phyloP scores from a whole-genome alignment of 1,140 invertebrate genomes.

The Drosophila nebulosa region DNA sequence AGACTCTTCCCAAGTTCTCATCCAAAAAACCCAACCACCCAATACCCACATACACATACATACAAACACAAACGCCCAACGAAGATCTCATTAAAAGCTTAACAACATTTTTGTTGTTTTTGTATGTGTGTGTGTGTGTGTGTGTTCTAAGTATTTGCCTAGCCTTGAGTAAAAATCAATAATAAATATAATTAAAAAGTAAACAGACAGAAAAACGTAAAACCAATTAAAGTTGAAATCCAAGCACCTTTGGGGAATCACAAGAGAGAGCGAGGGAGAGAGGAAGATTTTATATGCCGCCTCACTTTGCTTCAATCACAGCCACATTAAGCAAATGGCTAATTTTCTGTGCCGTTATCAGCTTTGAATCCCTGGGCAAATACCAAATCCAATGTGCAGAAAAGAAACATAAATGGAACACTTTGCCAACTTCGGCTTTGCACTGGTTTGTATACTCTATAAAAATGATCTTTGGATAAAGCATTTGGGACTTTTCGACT shows the following conservation, averaged over 20 bases:
- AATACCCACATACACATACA: neutral
- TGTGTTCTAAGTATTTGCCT: slow-evolving; percentile 14
- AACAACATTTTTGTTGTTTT: slow-evolving; percentile 13
- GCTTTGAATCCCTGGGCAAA: slow-evolving; percentile 33
- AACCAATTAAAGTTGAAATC: slow-evolving; percentile 1
- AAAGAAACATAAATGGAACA: slow-evolving; percentile 21
- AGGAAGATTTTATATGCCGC: neutral
- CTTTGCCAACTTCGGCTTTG: neutral
- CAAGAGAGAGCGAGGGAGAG: no score
- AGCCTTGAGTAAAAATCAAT: slow-evolving; percentile 44
- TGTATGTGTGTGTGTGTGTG: neutral
- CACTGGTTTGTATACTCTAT: neutral
- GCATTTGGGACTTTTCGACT: no score
- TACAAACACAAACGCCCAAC: neutral
- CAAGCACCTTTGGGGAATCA: slow-evolving; percentile 23
- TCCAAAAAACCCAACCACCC: neutral
- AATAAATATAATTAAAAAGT: slow-evolving; percentile 22
- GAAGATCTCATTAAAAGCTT: slow-evolving; percentile 37
- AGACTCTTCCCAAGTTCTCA: neutral
- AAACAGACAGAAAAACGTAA: neutral
- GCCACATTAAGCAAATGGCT: slow-evolving; percentile 70
- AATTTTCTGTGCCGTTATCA: slow-evolving; percentile 51
- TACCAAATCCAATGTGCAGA: slow-evolving; percentile 32
- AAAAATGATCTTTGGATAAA: neutral
- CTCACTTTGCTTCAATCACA: slow-evolving; percentile 49